Evolutionary conservation across 2,888 invertebrate species (phyloP), one percentile per base, ranked within the genome.

Genomic region (Spicauda simplicius): DNA sequence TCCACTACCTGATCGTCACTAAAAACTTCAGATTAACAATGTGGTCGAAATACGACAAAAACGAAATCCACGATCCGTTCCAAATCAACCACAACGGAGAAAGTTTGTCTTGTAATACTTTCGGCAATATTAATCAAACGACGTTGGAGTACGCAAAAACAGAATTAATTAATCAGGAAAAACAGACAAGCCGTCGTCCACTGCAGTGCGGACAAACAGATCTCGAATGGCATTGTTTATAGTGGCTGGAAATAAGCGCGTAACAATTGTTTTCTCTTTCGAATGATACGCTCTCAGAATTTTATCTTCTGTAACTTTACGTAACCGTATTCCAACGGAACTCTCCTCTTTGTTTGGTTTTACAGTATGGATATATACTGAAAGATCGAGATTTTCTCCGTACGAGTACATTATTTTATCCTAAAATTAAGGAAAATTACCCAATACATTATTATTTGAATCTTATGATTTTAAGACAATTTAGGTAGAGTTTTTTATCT

Each of bases 111-210:
- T 16, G 62, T n/a, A 41, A 55, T 45, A 59, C 45, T 30, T 41
- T 45, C 16, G 30, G 11, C 54, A 55, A 64, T 56, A 66, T 66
- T 66, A 66, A 66, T 66, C 54, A 60, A 66, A 41, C 41, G 18
- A 41, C 25, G 18, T 10, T 25, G 14, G 19, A 14, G 25, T 45
- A 54, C 59, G 59, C 65, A 65, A 65, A 65, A 65, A 65, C 59
- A 54, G 41, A 30, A 41, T 54, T 65, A 54, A 59, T 65, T 59
- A 59, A 65, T 59, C 30, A 59, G 25, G 59, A 65, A 53, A 41
- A 50, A 25, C 55, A 59, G 41, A 53, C 41, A 53, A 58, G 20
- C 11, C 50, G 37, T 61, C 37, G 37, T 60, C 50, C 16, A 11
- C 50, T 59, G 50, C 59, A 59, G 48, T 50, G 60, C 52, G 52